Conservation (phyloP, 2,113 vertebrate genomes). For the Carassius auratus region DNA sequence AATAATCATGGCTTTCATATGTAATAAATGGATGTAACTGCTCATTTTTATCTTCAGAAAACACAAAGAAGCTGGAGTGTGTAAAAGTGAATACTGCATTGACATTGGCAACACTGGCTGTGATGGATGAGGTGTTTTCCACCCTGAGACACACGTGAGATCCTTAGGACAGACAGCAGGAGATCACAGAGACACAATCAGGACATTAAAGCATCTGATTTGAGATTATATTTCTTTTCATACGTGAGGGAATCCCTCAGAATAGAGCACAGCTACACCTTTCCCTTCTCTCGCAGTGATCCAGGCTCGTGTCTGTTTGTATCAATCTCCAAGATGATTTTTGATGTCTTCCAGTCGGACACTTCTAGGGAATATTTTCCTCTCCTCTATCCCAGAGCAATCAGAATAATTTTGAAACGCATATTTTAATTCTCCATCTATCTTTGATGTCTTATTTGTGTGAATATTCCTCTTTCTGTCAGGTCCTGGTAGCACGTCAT, state of each 20-base stretch:
- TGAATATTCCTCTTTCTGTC: constrained; percentile 76
- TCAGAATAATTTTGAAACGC: constrained; percentile 75
- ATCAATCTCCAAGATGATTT: constrained; percentile 61
- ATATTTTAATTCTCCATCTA: constrained; percentile 80
- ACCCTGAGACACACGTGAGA: not conserved
- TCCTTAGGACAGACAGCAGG: not conserved
- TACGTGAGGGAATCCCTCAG: constrained; percentile 12
- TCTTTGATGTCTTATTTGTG: constrained; percentile 85
- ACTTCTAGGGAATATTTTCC: constrained; percentile 80
- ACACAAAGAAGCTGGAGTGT: not conserved
- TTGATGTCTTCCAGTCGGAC: constrained; percentile 75
- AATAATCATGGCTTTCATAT: not conserved
- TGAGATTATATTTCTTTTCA: not conserved
- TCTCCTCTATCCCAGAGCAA: constrained; percentile 74
- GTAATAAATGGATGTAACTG: not conserved
- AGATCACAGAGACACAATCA: not conserved
- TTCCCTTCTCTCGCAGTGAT: not conserved
- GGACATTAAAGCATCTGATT: not conserved
- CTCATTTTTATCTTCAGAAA: not conserved
- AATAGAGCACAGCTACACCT: constrained; percentile 11
- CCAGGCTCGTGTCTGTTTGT: constrained; percentile 6
- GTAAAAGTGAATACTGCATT: not conserved
- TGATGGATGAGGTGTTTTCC: not conserved
- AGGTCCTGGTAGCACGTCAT: constrained; percentile 64
- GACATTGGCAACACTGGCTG: not conserved